These are phyloP conservation scores for Apostichopus leukothele DNA, from an alignment of 53 echinoderm and acorn worm genomes.

Conservation along the genomic window DNA sequence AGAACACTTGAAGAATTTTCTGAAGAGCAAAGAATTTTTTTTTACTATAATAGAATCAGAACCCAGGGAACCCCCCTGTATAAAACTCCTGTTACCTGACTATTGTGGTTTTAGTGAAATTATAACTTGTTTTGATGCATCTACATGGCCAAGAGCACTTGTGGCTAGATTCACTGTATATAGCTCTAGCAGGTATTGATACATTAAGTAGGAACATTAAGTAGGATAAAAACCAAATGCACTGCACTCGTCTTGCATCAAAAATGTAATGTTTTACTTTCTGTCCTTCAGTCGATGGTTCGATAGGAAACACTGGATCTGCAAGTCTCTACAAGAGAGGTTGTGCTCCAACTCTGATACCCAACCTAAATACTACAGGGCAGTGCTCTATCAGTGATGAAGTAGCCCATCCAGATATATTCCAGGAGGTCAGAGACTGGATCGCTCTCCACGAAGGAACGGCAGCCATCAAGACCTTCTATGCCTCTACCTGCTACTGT, in stretches of 20 bases:
- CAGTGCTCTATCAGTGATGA: not conserved
- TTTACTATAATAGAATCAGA: too few relatives aligned
- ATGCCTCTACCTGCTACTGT: conserved; percentile 5
- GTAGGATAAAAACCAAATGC: too few relatives aligned
- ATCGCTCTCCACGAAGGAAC: not conserved
- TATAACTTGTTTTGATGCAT: too few relatives aligned
- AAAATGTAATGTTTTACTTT: not conserved
- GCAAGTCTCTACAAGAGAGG: not conserved
- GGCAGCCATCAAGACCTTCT: not conserved
- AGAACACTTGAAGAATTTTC: too few relatives aligned
- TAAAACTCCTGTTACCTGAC: too few relatives aligned
- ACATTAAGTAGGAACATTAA: too few relatives aligned
- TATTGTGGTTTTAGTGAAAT: too few relatives aligned
- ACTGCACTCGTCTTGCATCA: not conserved
- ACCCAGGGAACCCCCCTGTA: too few relatives aligned
- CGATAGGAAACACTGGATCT: not conserved
- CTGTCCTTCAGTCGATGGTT: not conserved
- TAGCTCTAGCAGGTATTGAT: too few relatives aligned
- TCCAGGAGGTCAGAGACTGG: not conserved
- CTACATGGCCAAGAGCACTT: too few relatives aligned
- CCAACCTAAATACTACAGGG: not conserved
- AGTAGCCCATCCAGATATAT: not conserved
- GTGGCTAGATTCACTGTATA: too few relatives aligned
- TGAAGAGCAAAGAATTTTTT: too few relatives aligned
- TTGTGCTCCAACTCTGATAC: not conserved